A percentile compares a stretch with the other conserved stretches of the same genome.
phyloP scores from a whole-genome alignment of 1,140 invertebrate species.

The Trichonephila clavata region DNA sequence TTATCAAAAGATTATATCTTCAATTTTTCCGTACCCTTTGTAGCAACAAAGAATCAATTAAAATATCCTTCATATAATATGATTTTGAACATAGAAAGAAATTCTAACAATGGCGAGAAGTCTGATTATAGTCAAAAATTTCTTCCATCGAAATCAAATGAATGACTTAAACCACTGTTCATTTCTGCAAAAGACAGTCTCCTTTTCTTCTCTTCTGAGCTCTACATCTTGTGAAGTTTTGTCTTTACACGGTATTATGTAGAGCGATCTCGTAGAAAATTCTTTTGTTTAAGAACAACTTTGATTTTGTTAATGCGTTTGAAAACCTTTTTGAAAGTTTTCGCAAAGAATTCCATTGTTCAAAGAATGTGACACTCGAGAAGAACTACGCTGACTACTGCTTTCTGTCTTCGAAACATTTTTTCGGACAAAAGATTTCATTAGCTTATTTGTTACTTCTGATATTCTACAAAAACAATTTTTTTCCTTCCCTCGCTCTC shows the following conservation, averaged over 20 bases:
- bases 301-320: slow-evolving; percentile 68
- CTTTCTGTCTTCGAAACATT: not conserved
- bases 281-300: slow-evolving; percentile 35
- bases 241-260: slow-evolving; percentile 25
- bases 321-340: slow-evolving; percentile 55
- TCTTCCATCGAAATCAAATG: not conserved
- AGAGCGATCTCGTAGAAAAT: slow-evolving; percentile 25
- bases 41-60: not conserved
- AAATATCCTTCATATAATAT: not conserved
- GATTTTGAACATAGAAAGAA: not conserved
- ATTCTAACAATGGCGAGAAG: not conserved
- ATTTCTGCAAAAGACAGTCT: not conserved
- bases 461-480: slow-evolving; percentile 14
- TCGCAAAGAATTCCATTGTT: slow-evolving; percentile 61
- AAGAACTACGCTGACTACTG: not conserved
- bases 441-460: slow-evolving; percentile 56
- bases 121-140: not conserved
- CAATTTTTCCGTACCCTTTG: not conserved
- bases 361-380: slow-evolving; percentile 32
- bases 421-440: slow-evolving; percentile 52
- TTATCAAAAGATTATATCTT: not conserved
- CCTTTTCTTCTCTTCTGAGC: not conserved
- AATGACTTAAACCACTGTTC: not conserved
- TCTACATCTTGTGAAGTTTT: not conserved
- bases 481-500: not conserved